Percentiles rank a stretch among this genome's conserved stretches.
Conservation (phyloP, 2,888 invertebrate genomes). For the Brachylomia viminalis region DNA sequence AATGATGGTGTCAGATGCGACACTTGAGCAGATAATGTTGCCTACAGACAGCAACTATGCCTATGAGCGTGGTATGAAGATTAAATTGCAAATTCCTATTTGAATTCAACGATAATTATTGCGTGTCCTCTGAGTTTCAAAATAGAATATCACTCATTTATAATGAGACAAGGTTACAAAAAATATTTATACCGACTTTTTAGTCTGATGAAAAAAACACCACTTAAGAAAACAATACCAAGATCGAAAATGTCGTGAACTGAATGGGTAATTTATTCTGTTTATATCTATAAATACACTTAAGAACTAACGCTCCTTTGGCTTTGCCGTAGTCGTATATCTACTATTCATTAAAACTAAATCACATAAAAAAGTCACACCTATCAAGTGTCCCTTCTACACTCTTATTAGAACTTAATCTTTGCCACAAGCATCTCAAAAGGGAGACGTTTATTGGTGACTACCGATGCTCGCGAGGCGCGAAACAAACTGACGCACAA, state of each 20-base stretch:
- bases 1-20: constrained; percentile 47
- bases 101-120: background rate
- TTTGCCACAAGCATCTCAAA: constrained; percentile 56
- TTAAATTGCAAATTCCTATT: background rate
- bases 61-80: too few relatives aligned
- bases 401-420: constrained; percentile 48
- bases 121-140: background rate
- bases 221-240: background rate
- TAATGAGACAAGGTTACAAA: background rate
- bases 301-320: background rate
- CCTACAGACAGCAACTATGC: background rate
- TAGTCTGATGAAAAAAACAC: background rate
- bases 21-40: background rate
- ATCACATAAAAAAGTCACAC: background rate
- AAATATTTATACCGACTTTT: too few relatives aligned
- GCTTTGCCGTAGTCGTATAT: background rate
- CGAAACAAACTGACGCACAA: constrained; percentile 67
- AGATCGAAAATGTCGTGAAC: background rate
- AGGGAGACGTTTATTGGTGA: constrained; percentile 73
- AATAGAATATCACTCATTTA: background rate
- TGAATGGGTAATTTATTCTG: background rate
- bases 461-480: constrained; percentile 70
- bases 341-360: background rate
- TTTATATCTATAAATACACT: background rate
- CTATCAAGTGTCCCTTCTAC: constrained; percentile 36